phyloP scores from a whole-genome alignment of 1,140 invertebrate genomes.

The Dysdera silvatica region DNA sequence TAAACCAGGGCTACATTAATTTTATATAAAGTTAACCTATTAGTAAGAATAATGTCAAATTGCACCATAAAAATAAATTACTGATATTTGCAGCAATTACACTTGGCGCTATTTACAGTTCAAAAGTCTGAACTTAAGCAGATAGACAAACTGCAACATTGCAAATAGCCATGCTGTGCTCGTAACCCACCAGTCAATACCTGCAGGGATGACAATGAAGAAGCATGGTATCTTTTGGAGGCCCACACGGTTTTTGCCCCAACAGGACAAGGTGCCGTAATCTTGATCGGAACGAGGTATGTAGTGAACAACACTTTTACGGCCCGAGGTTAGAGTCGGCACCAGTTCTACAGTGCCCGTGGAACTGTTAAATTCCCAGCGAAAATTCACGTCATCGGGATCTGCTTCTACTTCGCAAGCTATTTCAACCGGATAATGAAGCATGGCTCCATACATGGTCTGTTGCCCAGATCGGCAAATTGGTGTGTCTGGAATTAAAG shows the following conservation, averaged over 20 bases:
- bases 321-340: constrained; percentile 47
- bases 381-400: constrained; percentile 67
- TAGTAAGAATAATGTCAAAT: too few species aligned
- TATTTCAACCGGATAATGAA: constrained; percentile 40
- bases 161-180: constrained; percentile 45
- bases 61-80: too few species aligned
- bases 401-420: constrained; percentile 80
- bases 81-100: too few species aligned
- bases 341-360: constrained; percentile 66
- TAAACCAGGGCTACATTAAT: too few species aligned
- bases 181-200: constrained; percentile 49
- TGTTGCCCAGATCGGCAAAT: constrained; percentile 54
- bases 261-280: constrained; percentile 53
- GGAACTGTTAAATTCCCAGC: constrained; percentile 88
- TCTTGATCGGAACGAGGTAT: constrained; percentile 57
- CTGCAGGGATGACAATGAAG: constrained; percentile 35
- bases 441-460: constrained; percentile 16
- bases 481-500: constrained; percentile 47
- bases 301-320: constrained; percentile 43
- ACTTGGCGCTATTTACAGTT: too few species aligned
- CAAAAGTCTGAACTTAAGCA: too few species aligned
- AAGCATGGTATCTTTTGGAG: constrained; percentile 34
- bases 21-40: too few species aligned
- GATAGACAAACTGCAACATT: too few species aligned
- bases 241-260: constrained; percentile 35